These are phyloP conservation scores for Cyrtonyx montezumae DNA, from an alignment of 2,113 vertebrate species.

Conservation along the genomic window DNA sequence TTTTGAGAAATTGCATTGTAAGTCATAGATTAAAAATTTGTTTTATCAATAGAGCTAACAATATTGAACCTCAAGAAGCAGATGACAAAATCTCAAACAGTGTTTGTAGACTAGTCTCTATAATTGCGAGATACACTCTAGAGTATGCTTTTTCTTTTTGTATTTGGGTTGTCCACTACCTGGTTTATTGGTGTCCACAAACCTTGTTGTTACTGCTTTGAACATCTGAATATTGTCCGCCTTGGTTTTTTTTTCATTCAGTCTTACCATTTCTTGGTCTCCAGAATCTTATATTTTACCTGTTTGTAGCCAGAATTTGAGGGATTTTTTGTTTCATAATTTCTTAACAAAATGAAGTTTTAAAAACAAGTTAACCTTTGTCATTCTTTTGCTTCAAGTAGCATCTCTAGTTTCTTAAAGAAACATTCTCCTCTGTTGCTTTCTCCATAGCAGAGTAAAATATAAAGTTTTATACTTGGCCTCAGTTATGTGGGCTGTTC, in stretches of 20 bases:
- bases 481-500: fast-evolving
- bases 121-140: not conserved
- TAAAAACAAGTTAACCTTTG: not conserved
- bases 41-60: conserved; percentile 17
- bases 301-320: not conserved
- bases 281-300: not conserved
- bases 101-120: not conserved
- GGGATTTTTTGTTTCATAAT: not conserved
- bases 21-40: not conserved
- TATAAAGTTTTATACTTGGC: not conserved
- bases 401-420: not conserved
- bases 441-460: not conserved
- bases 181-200: not conserved
- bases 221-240: not conserved
- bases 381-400: not conserved
- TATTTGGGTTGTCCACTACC: not conserved
- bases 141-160: not conserved
- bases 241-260: not conserved
- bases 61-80: not conserved
- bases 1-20: not conserved
- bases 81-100: not conserved
- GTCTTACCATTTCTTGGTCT: not conserved
- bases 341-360: not conserved
- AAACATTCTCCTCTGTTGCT: not conserved
- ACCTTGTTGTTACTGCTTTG: not conserved